Evolutionary conservation across 2,888 invertebrate species (phyloP).

Genomic region (Drosophila paracracens): DNA sequence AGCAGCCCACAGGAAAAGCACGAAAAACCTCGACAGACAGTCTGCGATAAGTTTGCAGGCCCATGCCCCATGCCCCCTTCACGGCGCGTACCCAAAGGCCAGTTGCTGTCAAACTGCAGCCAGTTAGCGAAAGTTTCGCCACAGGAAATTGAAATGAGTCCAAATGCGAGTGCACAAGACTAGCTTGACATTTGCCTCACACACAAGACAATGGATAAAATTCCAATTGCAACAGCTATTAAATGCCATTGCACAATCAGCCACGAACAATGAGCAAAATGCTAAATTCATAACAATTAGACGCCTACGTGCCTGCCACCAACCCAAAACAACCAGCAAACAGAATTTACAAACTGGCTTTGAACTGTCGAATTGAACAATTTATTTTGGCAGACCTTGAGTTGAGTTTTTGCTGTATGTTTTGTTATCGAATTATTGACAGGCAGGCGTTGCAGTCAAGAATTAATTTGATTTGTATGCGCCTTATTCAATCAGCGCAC

Average conservation of each 20-base stretch:
- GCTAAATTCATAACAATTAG: slow-evolving; percentile 65
- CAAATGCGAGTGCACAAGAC: slow-evolving; percentile 1
- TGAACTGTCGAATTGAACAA: slow-evolving; percentile 35
- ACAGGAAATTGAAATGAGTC: slow-evolving; percentile 35
- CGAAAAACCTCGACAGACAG: slow-evolving; percentile 57
- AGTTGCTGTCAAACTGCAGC: slow-evolving; percentile 57
- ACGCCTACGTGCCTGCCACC: slow-evolving; percentile 66
- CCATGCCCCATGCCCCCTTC: slow-evolving; percentile 5
- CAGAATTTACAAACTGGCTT: slow-evolving; percentile 27
- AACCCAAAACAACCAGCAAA: slow-evolving; percentile 3
- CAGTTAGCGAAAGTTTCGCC: slow-evolving; percentile 58
- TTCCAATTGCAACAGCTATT: slow-evolving; percentile 42
- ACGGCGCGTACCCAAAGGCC: slow-evolving; percentile 13
- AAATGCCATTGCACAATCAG: slow-evolving; percentile 62
- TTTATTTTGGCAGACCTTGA: slow-evolving; percentile 49
- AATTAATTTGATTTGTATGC: slow-evolving; percentile 61
- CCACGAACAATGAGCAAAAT: slow-evolving; percentile 25
- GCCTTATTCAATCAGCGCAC: slow-evolving; percentile 40
- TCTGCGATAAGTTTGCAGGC: slow-evolving; percentile 48
- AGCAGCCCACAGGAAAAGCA: slow-evolving; percentile 69
- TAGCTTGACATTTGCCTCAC: slow-evolving; percentile 58
- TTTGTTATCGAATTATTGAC: slow-evolving; percentile 52
- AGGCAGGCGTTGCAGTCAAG: slow-evolving; percentile 26
- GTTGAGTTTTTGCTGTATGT: slow-evolving; percentile 18
- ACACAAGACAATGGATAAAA: slow-evolving; percentile 47